Evolutionary conservation across 2,797 vertebrate species (phyloP), one percentile per base, ranked within the genome.

Genomic region (Oreochromis grahami): DNA sequence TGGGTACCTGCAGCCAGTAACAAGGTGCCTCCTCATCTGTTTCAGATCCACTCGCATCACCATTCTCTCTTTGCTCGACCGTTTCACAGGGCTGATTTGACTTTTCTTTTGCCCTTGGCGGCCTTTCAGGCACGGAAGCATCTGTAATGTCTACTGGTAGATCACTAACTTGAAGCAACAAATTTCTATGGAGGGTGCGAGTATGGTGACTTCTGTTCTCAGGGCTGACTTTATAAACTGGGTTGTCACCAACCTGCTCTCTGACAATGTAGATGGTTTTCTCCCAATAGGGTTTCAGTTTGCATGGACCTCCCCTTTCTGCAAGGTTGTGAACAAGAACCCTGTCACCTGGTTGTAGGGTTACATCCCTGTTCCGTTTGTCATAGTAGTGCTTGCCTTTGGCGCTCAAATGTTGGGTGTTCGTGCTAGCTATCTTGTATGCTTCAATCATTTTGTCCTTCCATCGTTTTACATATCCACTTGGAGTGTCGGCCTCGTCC

Each of bases 51-150:
- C 51, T 72, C 4, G 1, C 43, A 2, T 26, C 36, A 26, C 14
- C 4, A 24, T 5, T 3, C 11, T 21, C 34, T 65, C 1, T 21
- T 19, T 41, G 36, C 3, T 41, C 11, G 12, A n/a, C 36, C 2
- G n/a, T 15, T 6, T 10, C 21, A 3, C 7, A 1, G 4, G 50
- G 7, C 21, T 15, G 36, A 1, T 34, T 24, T 24, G 15, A 13
- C 12, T 12, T 53, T 14, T 4, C 8, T 1, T 55, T 38, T 11
- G 3, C 7, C n/a, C 5, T 53, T 11, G 10, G 17, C 2, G 2
- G 6, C 3, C 53, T 77, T 5, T 12, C 32, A 15, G 10, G 50
- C 36, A 7, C 1, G 15, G 1, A 1, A 12, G 0, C 3, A 2
- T 51, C 8, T 13, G 13, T 21, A 7, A 36, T 6, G n/a, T 77